Conservation (phyloP, 35 echinoderm and acorn worm species). For the Stichopus chloronotus region DNA sequence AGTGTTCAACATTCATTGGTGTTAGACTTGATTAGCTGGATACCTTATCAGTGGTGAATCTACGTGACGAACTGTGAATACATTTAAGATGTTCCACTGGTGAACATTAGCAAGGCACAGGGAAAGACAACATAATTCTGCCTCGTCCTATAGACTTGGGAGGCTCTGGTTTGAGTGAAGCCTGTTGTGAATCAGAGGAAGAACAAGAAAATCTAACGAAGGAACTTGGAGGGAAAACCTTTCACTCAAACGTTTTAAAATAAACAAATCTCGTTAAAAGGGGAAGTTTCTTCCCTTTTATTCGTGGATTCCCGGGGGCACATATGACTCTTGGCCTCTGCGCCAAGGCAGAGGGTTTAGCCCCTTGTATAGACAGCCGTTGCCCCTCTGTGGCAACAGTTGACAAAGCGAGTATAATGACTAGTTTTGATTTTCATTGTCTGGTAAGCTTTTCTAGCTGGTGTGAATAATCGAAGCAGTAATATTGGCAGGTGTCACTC, state of each 20-base stretch:
- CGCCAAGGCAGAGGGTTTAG: slow-evolving; percentile 1
- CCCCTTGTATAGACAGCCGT: slow-evolving; percentile 27
- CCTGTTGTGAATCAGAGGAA: neutral
- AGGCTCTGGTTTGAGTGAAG: no score
- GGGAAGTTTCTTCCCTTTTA: slow-evolving; percentile 30
- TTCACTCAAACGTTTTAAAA: neutral
- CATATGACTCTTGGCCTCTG: slow-evolving; percentile 48
- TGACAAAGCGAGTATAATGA: slow-evolving; percentile 32
- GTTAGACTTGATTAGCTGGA: no score
- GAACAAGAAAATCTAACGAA: neutral
- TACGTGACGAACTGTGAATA: no score
- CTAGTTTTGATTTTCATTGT: slow-evolving; percentile 52
- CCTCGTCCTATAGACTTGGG: no score
- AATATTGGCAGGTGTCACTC: slow-evolving; percentile 54
- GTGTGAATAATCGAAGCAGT: slow-evolving; percentile 36
- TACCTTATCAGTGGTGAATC: no score
- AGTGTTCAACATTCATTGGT: no score
- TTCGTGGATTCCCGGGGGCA: slow-evolving; percentile 5
- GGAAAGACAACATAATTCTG: no score
- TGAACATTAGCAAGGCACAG: no score
- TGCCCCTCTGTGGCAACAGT: slow-evolving; percentile 50
- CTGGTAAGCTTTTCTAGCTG: slow-evolving; percentile 13
- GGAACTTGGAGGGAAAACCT: neutral
- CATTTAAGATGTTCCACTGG: no score
- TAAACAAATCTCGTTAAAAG: slow-evolving; percentile 42